These are phyloP conservation scores for Colletes latitarsis DNA, from an alignment of 1,140 invertebrate genomes.

Conservation along the genomic window DNA sequence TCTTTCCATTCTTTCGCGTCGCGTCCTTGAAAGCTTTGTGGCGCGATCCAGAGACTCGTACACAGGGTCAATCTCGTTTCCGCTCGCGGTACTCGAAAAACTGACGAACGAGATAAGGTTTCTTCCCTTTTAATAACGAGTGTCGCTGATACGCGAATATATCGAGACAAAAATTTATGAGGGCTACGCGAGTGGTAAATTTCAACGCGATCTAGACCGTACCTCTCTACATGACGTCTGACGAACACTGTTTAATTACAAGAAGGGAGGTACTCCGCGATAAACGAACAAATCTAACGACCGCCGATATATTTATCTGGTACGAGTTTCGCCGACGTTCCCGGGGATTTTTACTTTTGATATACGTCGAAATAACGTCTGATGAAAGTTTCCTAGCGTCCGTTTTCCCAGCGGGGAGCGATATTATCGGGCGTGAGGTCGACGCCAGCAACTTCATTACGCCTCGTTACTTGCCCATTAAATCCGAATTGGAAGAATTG, in stretches of 20 bases:
- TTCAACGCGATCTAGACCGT: too few relatives aligned
- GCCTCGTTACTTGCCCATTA: conserved; percentile 38
- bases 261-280: too few relatives aligned
- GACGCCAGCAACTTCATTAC: conserved; percentile 25
- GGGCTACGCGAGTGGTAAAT: too few relatives aligned
- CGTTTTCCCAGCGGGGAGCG: not conserved
- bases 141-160: too few relatives aligned
- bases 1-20: not conserved
- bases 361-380: not conserved
- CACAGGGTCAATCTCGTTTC: not conserved
- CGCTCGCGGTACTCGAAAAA: not conserved
- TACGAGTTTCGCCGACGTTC: too few relatives aligned
- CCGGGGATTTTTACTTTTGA: too few relatives aligned
- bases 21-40: not conserved
- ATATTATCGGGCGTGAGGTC: conserved; percentile 16
- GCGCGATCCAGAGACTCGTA: not conserved
- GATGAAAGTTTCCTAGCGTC: not conserved
- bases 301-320: too few relatives aligned
- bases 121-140: too few relatives aligned
- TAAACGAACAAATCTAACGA: too few relatives aligned
- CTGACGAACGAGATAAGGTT: not conserved
- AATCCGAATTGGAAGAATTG: conserved; percentile 28
- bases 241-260: too few relatives aligned
- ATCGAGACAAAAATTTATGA: too few relatives aligned
- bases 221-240: too few relatives aligned